These are phyloP conservation scores for Apeltes quadracus DNA, from an alignment of 2,113 vertebrate genomes.

Conservation along the genomic window DNA sequence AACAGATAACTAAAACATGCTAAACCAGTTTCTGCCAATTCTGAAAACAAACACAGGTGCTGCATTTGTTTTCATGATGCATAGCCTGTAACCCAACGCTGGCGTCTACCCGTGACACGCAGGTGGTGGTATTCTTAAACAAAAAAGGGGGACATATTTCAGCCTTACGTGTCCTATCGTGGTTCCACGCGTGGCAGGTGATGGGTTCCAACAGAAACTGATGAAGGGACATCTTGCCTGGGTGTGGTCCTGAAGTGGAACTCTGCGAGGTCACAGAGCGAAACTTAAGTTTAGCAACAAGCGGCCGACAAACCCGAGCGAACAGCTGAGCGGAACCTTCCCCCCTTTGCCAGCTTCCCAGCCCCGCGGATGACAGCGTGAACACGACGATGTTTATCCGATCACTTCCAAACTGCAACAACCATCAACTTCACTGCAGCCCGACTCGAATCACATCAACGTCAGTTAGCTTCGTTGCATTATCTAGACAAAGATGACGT, in stretches of 20 bases:
- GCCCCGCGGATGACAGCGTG: not conserved
- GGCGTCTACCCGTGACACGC: not conserved
- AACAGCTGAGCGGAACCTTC: constrained; percentile 9
- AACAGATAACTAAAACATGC: constrained; percentile 22
- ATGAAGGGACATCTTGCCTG: constrained; percentile 93
- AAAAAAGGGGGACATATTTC: not conserved
- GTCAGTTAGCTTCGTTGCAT: constrained; percentile 14
- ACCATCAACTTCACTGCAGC: not conserved
- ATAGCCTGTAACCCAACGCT: not conserved
- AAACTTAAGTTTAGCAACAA: constrained; percentile 38
- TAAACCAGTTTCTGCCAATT: constrained; percentile 25
- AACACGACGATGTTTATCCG: not conserved
- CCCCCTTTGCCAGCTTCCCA: not conserved
- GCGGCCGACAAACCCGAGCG: not conserved
- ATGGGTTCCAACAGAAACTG: constrained; percentile 98
- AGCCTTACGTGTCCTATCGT: constrained; percentile 93
- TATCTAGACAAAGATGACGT: not conserved
- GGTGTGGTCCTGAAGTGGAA: constrained; percentile 72
- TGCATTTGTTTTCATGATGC: not conserved
- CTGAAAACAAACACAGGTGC: not conserved
- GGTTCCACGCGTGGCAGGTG: constrained; percentile 99
- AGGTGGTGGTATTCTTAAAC: not conserved
- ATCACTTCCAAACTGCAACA: not conserved
- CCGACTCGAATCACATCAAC: not conserved
- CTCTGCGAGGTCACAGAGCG: constrained; percentile 58